Base-by-base conservation (phyloP, 2,888 invertebrate genomes). In the Rhamphomyia laevipes region DNA sequence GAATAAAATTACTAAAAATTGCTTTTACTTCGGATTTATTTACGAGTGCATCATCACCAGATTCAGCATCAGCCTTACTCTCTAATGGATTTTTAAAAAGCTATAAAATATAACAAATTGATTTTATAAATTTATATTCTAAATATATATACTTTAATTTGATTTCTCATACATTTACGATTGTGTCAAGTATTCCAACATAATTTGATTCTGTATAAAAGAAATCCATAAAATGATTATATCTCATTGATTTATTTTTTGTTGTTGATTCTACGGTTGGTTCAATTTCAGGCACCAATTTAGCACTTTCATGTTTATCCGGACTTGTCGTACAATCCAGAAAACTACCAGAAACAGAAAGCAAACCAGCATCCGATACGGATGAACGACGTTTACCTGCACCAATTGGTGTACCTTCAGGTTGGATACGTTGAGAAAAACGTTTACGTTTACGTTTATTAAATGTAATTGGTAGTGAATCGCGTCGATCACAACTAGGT, bases 131-230 rank as follows among this genome's bases (percentile, higher is more conserved):
- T 27, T 27, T 5, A 12, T 42, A 33, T 35, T 23, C n/a, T 43
- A 27, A n/a, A 13, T 6, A 27, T 33, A 30, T 38, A 15, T 18
- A 30, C 4, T 7, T 27, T 27, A 27, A 6, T 10, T 33, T 13
- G 7, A 38, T 2, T 13, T 12, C 21, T 66, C 76, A 73, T 71
- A 90, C 95, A 69, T 82, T 88, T 65, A 94, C 82, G 62, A 99
- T 91, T 37, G 93, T 93, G 61, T 89, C 82, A 59, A 99, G 77
- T 64, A 97, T 94, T 53, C 86, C 86, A 52, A 97, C 94, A 71
- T 97, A 99, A 77, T 99, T 99, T 51, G 85, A 87, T 72, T 99
- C 99, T 1, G 99, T 99, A 70, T 94, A 91, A 55, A 91, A 80
- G 60, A 99, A 77, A 72, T 99, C 97, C 72, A 87, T 79, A 52